A percentile compares a stretch with the other conserved stretches of the same genome.
Evolutionary conservation across 2,113 vertebrate genomes (phyloP).

Genomic region (Callorhinus ursinus): DNA sequence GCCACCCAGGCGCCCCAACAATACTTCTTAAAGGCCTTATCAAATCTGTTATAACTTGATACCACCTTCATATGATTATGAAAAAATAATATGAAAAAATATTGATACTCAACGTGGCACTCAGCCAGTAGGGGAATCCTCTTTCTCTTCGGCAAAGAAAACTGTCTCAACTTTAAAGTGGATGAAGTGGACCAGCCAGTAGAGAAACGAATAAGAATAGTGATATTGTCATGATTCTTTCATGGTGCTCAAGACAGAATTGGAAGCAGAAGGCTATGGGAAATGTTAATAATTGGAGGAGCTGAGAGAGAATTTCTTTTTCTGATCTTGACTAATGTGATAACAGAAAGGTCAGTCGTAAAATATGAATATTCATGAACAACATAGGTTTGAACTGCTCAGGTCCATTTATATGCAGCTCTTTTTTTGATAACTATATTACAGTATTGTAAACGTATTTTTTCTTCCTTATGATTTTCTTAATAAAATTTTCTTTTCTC

Average conservation of each 20-base stretch:
- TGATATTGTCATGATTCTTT: slow-evolving; percentile 44
- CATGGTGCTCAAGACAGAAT: slow-evolving; percentile 22
- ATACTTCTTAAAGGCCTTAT: background rate
- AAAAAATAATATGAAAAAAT: background rate
- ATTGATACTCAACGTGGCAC: background rate
- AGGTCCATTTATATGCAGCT: background rate
- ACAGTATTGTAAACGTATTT: background rate
- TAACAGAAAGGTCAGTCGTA: slow-evolving; percentile 13
- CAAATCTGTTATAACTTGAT: background rate
- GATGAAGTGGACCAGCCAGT: background rate
- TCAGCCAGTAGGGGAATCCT: background rate
- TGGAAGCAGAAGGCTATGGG: background rate
- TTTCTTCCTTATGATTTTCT: background rate
- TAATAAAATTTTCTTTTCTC: background rate
- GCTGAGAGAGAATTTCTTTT: slow-evolving; percentile 57
- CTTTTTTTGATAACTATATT: background rate
- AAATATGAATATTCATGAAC: background rate
- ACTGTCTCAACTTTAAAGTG: slow-evolving; percentile 33
- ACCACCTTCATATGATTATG: background rate
- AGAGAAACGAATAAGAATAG: background rate
- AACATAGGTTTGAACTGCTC: background rate
- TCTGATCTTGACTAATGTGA: slow-evolving; percentile 58
- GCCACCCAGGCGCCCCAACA: background rate
- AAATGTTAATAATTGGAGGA: slow-evolving; percentile 48
- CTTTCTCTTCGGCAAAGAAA: slow-evolving; percentile 48